phyloP scores from a whole-genome alignment of 1,140 invertebrate species.

The Caenorhabditis brenneri region DNA sequence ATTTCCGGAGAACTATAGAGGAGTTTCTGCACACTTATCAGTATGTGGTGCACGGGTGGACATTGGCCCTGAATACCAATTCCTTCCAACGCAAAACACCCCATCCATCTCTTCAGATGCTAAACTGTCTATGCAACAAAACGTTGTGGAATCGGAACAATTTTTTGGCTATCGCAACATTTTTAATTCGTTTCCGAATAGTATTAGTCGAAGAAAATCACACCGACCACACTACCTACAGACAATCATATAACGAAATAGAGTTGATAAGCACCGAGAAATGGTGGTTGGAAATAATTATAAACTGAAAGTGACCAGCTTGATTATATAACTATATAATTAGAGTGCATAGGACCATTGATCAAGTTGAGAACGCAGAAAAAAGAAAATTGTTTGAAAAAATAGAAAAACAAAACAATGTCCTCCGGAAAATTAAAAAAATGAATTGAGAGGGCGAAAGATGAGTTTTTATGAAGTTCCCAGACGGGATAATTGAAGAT shows the following conservation, averaged over 20 bases:
- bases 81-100: background rate
- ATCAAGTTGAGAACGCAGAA: no score
- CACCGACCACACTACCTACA: conserved; percentile 3
- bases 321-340: no score
- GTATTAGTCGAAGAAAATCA: background rate
- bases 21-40: conserved; percentile 29
- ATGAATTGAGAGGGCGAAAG: background rate
- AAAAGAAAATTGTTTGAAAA: no score
- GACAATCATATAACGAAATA: background rate
- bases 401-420: no score
- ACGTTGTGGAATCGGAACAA: background rate
- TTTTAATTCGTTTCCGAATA: conserved; percentile 18
- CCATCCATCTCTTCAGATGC: background rate
- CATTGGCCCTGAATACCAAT: conserved; percentile 8
- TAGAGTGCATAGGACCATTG: no score
- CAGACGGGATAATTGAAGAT: background rate
- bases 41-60: background rate
- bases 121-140: background rate
- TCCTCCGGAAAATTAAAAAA: no score
- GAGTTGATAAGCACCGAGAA: background rate
- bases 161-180: background rate
- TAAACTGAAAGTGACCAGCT: no score
- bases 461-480: background rate
- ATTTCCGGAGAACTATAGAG: background rate
- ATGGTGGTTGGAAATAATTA: background rate